phyloP scores from a whole-genome alignment of 2,797 vertebrate genomes.

The Moxostoma hubbsi region DNA sequence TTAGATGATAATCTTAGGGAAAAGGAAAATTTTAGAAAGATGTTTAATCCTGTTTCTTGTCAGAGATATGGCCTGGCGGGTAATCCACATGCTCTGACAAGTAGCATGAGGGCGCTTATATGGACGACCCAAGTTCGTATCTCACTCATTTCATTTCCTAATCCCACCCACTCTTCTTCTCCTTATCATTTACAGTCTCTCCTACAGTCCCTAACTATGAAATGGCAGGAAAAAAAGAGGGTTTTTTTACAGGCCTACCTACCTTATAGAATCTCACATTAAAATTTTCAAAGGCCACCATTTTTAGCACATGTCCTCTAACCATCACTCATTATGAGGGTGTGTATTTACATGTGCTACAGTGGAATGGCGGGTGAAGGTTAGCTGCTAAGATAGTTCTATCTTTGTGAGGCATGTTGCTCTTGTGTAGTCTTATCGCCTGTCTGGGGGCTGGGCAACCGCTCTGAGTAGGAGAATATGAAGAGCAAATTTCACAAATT shows the following conservation, averaged over 20 bases:
- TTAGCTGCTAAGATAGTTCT: slow-evolving; percentile 78
- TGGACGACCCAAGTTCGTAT: too few relatives aligned
- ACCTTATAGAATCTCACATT: neutral
- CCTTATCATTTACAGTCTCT: too few relatives aligned
- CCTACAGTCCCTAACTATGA: too few relatives aligned
- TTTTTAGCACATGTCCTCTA: slow-evolving; percentile 63
- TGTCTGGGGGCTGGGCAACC: slow-evolving; percentile 64
- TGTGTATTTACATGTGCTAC: slow-evolving; percentile 58
- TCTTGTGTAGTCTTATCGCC: slow-evolving; percentile 72
- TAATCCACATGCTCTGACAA: too few relatives aligned
- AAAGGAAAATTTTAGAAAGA: too few relatives aligned
- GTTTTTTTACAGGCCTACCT: too few relatives aligned
- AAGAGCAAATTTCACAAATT: slow-evolving; percentile 54
- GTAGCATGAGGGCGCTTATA: too few relatives aligned
- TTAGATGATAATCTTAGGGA: too few relatives aligned
- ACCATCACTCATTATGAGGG: slow-evolving; percentile 55
- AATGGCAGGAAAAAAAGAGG: too few relatives aligned
- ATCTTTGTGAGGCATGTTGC: slow-evolving; percentile 75
- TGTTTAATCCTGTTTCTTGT: neutral
- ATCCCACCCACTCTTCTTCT: too few relatives aligned
- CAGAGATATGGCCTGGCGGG: neutral
- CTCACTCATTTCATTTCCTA: too few relatives aligned
- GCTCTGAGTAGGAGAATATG: slow-evolving; percentile 52
- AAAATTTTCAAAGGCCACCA: slow-evolving; percentile 36
- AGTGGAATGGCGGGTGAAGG: slow-evolving; percentile 74